Conservation (phyloP, 2,888 invertebrate species). For the Ischnura elegans region DNA sequence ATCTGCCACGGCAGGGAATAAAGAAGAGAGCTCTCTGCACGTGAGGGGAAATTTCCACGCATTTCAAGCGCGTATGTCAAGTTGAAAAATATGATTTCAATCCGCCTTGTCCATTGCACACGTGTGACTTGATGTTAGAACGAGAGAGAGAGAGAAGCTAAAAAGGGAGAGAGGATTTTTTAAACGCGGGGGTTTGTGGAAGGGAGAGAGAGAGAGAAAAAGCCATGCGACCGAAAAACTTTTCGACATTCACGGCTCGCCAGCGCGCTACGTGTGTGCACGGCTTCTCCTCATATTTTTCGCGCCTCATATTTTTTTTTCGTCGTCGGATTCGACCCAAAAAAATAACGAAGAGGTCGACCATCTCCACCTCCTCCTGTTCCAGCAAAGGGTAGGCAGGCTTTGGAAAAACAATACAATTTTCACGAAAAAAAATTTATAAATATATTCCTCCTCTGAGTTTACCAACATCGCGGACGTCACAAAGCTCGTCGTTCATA, state of each 20-base stretch:
- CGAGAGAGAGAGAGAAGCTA: background rate
- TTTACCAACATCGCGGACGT: constrained; percentile 1
- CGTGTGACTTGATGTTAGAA: background rate
- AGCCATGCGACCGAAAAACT: background rate
- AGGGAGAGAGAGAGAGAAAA: background rate
- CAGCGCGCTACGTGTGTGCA: background rate
- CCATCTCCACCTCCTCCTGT: background rate
- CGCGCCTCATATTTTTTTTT: background rate
- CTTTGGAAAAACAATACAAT: background rate
- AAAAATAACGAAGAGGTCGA: background rate
- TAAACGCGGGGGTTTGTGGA: too few relatives aligned
- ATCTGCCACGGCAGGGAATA: background rate
- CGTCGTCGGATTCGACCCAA: background rate
- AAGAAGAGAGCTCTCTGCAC: background rate
- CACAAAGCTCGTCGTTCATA: background rate
- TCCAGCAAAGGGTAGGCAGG: background rate
- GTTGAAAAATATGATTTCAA: constrained; percentile 15
- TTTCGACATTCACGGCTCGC: constrained; percentile 25
- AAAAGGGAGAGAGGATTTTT: background rate
- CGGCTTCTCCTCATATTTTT: background rate
- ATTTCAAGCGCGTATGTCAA: background rate
- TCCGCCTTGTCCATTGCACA: background rate
- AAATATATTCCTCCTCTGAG: background rate
- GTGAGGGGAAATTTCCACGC: background rate
- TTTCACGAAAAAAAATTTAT: too few relatives aligned